A percentile compares a stretch with the other conserved stretches of the same genome.
Evolutionary conservation across 1,140 invertebrate species (phyloP).

Genomic region (Goniozus legneri): DNA sequence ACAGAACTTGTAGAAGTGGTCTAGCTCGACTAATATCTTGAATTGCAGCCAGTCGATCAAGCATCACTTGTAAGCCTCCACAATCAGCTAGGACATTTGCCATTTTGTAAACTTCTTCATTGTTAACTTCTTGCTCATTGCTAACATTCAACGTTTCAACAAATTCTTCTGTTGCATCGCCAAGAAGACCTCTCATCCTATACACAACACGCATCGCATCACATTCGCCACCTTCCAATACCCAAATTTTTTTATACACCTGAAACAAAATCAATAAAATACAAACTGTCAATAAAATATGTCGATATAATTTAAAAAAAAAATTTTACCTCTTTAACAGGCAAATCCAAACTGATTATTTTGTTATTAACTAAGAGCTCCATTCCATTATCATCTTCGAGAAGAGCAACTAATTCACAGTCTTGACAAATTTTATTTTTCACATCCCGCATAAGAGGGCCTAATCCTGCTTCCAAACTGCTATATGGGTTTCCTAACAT

Average conservation of each 20-base stretch:
- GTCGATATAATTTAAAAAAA: constrained; percentile 7
- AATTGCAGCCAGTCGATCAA: constrained; percentile 55
- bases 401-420: constrained; percentile 91
- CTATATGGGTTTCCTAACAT: constrained; percentile 99
- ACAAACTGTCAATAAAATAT: constrained; percentile 3
- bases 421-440: constrained; percentile 98
- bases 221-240: constrained; percentile 78
- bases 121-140: constrained; percentile 86
- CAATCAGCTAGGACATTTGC: constrained; percentile 72
- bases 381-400: constrained; percentile 99
- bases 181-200: constrained; percentile 92
- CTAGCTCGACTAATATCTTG: constrained; percentile 70
- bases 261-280: constrained; percentile 18
- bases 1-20: constrained; percentile 76
- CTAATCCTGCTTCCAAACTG: constrained; percentile 87
- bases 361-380: constrained; percentile 98
- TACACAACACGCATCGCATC: constrained; percentile 99
- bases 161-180: constrained; percentile 98
- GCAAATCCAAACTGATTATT: constrained; percentile 94
- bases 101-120: constrained; percentile 89
- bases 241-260: constrained; percentile 79
- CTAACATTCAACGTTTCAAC: constrained; percentile 91
- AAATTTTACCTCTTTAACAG: constrained; percentile 80
- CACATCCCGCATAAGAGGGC: constrained; percentile 95
- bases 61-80: constrained; percentile 78